A percentile compares a stretch with the other conserved stretches of the same genome.
Evolutionary conservation across 2,113 vertebrate genomes (phyloP).

Genomic region (Myotis lucifugus): DNA sequence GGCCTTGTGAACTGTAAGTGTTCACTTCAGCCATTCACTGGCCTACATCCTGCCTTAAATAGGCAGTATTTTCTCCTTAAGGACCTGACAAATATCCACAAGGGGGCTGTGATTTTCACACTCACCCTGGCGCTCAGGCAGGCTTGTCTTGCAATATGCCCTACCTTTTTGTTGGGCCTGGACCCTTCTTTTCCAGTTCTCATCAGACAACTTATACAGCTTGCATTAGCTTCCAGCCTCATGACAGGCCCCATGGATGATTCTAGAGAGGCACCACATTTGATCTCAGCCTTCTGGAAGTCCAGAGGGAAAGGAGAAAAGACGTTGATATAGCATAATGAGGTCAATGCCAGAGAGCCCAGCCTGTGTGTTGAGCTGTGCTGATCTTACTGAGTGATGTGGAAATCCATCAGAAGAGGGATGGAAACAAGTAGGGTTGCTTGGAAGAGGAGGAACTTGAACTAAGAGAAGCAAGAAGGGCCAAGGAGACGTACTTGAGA

Average conservation of each 20-base stretch:
- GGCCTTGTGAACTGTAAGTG: neutral
- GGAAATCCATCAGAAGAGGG: neutral
- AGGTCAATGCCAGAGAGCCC: neutral
- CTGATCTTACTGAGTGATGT: neutral
- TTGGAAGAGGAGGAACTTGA: neutral
- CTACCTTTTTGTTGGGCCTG: neutral
- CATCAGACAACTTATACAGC: neutral
- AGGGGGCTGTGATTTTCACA: neutral
- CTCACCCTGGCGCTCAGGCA: neutral
- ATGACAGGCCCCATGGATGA: neutral
- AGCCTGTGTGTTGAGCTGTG: neutral
- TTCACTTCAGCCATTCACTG: neutral
- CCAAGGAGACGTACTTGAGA: constrained; percentile 10
- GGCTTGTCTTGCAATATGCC: neutral
- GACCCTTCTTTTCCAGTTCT: neutral
- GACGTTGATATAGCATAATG: neutral
- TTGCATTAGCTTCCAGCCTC: neutral
- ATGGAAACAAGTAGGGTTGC: neutral
- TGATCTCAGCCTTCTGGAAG: constrained; percentile 13
- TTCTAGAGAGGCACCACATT: neutral
- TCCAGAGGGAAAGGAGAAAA: constrained; percentile 23
- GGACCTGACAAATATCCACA: neutral
- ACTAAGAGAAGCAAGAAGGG: neutral
- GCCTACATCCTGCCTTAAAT: neutral
- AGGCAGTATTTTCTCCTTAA: neutral